Base-by-base conservation (phyloP, 2,113 vertebrate genomes). In the Scatophagus argus region DNA sequence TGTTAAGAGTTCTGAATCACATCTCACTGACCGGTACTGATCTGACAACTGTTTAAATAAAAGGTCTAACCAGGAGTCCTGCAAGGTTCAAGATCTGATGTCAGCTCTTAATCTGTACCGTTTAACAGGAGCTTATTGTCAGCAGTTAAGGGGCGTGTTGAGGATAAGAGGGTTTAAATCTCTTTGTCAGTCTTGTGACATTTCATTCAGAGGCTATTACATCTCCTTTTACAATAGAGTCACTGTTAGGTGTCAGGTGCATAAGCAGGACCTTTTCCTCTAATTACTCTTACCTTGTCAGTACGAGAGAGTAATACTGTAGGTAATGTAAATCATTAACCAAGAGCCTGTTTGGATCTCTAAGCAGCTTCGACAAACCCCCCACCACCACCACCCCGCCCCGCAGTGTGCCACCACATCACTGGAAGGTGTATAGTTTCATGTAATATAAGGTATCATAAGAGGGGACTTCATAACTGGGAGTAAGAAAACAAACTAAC, bases 281-380 rank as follows among this genome's bases (percentile, higher is more conserved):
- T 39, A 29, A 43, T 71, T 38, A 55, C 31, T 38, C 31, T 29
- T 46, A 56, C 58, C 39, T 74, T 65, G 41, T 55, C 38, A 36
- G 7, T 47, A 21, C 46, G 10, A 29, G 21, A 41, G 49, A 41
- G 12, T 73, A 54, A 71, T 61, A 66, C 52, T 70, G 43, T 31
- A 66, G 66, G n/a, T 56, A 66, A 36, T 71, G 82, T 73, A 72
- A 81, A 85, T 85, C 55, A 77, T 85, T 77, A 81, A 67, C 74
- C 47, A 67, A 36, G 46, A 38, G 59, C 31, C 52, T 59, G 9
- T 71, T 63, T 59, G n/a, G 32, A 68, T 49, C 47, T 23, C 36
- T 34, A 17, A 70, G 14, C 17, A 27, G 52, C 23, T 72, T 65
- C 34, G 25, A 27, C 58, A 74, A n/a, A n/a, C n/a, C n/a, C n/a